Evolutionary conservation across 53 echinoderm and acorn worm genomes (phyloP), one percentile per base, ranked within the genome.

Genomic region (Hippasteria phrygiana): DNA sequence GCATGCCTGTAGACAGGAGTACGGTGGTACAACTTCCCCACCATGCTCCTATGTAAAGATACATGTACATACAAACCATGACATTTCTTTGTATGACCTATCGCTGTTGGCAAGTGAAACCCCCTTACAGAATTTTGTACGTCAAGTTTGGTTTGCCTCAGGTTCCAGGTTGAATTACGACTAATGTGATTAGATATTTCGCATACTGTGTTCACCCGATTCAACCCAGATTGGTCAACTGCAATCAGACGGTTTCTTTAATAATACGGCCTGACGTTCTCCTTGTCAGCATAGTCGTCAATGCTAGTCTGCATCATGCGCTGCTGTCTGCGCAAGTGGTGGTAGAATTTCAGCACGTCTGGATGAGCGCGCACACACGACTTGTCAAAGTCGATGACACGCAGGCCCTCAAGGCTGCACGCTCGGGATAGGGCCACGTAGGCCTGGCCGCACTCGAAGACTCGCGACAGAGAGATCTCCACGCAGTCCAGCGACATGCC

Each of bases 401-500:
- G 80, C 1, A 98, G 90, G 2, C 98, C 98, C 88, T 98, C 88
- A 29, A 98, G 72, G 73, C 92, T 98, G 18, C 94, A 88, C 10
- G 98, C 98, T 22, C 98, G 83, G 1, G 98, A 98, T 66, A 98
- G 80, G 55, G 98, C 98, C n/a, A 98, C 97, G 29, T 98, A 98
- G 22, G 98, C 95, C 69, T 98, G 98, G 22, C 98, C 98, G 42
- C 98, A 95, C 78, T 98, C 98, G 55, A 98, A 98, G 56, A 98
- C 98, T 22, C 93, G 88, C 12, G 98, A 95, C 1, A 98, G 88
- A 13, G 98, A 95, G 59, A 98, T 98, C 72, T 98, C 98, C 22
- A 98, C 98, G 80, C 98, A 98, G 86, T 98, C 98, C 26, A 98
- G 81, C n/a, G 98, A 95, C 95, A 98, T 94, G 26, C 98, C 98